phyloP scores from a whole-genome alignment of 1,140 invertebrate genomes.

The Pissodes strobi region DNA sequence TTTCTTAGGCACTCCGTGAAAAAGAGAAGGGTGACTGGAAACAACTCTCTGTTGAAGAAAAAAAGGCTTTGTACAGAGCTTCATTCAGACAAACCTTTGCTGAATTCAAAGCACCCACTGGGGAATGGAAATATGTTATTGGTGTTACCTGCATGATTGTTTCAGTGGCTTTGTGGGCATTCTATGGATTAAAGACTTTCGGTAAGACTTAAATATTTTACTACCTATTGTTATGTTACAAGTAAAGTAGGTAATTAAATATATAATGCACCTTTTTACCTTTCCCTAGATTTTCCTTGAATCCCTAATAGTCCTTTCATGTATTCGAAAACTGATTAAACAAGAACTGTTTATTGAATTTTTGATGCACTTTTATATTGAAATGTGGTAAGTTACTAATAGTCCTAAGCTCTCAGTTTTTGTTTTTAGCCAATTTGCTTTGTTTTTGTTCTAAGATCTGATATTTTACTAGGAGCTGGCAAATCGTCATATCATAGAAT shows the following conservation, averaged over 20 bases:
- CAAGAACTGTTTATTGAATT: too few species aligned
- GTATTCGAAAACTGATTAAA: not conserved
- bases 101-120: conserved; percentile 85
- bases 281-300: not conserved
- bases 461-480: too few species aligned
- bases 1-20: conserved; percentile 72
- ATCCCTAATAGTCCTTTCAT: not conserved
- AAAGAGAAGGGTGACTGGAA: conserved; percentile 98
- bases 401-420: too few species aligned
- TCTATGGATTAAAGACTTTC: conserved; percentile 70
- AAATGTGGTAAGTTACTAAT: too few species aligned
- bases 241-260: not conserved
- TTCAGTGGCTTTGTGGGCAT: conserved; percentile 70
- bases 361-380: too few species aligned
- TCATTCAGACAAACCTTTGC: conserved; percentile 92
- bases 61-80: conserved; percentile 88
- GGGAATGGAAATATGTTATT: conserved; percentile 85
- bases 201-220: conserved; percentile 67
- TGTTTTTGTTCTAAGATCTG: too few species aligned
- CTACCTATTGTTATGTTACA: not conserved
- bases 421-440: too few species aligned
- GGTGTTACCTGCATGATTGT: conserved; percentile 64
- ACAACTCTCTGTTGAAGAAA: conserved; percentile 85
- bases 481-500: too few species aligned
- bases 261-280: not conserved